phyloP scores from a whole-genome alignment of 2,797 vertebrate species.

The Phylloscopus collybita region DNA sequence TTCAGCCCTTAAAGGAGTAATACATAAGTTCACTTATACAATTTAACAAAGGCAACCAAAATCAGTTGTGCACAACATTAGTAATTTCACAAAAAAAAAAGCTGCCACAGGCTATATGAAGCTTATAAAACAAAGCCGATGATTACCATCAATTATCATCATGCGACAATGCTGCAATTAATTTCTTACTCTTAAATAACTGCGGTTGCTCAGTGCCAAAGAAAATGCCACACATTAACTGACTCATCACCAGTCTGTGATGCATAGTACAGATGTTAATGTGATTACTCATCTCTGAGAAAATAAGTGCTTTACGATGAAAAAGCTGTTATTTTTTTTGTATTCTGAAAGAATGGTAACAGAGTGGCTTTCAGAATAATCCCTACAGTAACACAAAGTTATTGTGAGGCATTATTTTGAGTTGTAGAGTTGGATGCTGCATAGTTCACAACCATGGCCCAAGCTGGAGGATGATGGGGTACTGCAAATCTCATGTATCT shows the following conservation, averaged over 20 bases:
- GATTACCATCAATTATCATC: slow-evolving; percentile 87
- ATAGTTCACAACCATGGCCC: background rate
- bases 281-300: slow-evolving; percentile 58
- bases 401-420: background rate
- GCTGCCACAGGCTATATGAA: slow-evolving; percentile 65
- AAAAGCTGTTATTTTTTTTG: slow-evolving; percentile 11
- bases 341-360: slow-evolving; percentile 2
- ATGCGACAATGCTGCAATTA: slow-evolving; percentile 81
- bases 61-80: slow-evolving; percentile 47
- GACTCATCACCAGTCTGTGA: slow-evolving; percentile 80
- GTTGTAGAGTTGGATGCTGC: background rate
- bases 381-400: background rate
- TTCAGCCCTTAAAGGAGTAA: slow-evolving; percentile 10
- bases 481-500: background rate
- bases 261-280: slow-evolving; percentile 67
- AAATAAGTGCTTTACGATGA: slow-evolving; percentile 36
- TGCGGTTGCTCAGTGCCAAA: slow-evolving; percentile 68
- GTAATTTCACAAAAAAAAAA: slow-evolving; percentile 50
- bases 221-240: slow-evolving; percentile 75
- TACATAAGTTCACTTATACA: slow-evolving; percentile 8
- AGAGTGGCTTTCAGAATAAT: background rate
- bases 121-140: slow-evolving; percentile 80
- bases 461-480: background rate
- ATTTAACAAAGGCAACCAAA: slow-evolving; percentile 42
- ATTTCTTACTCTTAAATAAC: slow-evolving; percentile 83